A percentile compares a stretch with the other conserved stretches of the same genome.
phyloP scores from a whole-genome alignment of 2,113 vertebrate species.

The Terrapene triunguis region DNA sequence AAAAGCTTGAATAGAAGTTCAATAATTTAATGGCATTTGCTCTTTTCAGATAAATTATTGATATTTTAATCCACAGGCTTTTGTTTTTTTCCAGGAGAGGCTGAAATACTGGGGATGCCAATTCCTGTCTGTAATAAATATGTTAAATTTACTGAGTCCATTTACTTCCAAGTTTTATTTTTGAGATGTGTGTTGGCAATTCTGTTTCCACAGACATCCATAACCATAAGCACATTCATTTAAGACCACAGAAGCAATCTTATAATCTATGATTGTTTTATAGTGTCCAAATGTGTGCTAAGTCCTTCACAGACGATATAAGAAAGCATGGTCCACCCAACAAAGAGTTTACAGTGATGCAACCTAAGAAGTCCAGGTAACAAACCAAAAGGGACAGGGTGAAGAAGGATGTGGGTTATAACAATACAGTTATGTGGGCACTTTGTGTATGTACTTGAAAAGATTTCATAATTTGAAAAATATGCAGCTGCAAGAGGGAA shows the following conservation, averaged over 20 bases:
- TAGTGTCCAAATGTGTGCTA: background rate
- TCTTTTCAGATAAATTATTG: background rate
- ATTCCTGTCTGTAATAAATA: background rate
- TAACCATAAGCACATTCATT: background rate
- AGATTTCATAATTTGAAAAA: background rate
- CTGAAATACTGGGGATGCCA: background rate
- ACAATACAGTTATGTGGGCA: accelerated
- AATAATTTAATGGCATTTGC: background rate
- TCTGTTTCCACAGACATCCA: background rate
- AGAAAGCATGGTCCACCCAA: background rate
- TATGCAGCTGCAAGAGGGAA: background rate
- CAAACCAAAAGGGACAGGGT: accelerated
- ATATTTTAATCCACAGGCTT: background rate
- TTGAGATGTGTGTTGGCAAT: background rate
- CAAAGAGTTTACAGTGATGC: background rate
- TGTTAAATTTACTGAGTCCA: too few species aligned
- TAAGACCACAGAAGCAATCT: background rate
- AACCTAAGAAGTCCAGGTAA: background rate
- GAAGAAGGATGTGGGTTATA: background rate
- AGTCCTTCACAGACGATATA: background rate
- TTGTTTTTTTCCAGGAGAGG: background rate
- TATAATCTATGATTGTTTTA: background rate
- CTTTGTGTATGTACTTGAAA: background rate
- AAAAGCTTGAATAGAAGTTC: background rate
- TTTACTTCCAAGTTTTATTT: too few species aligned